Conservation (phyloP, 1,140 invertebrate genomes). For the Drosophila santomea region DNA sequence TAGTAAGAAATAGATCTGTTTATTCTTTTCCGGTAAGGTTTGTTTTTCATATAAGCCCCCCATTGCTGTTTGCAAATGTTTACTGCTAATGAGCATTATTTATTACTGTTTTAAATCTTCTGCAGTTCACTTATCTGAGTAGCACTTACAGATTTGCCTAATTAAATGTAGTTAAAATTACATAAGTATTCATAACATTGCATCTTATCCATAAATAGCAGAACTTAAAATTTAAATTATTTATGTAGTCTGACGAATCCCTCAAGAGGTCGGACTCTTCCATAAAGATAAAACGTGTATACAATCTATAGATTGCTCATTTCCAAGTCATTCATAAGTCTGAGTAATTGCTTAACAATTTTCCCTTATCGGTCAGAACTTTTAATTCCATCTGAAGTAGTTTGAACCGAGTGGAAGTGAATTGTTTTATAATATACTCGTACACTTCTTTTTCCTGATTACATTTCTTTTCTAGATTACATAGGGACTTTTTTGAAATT, state of each 20-base stretch:
- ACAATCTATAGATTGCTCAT: not conserved
- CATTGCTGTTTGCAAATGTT: slow-evolving; percentile 9
- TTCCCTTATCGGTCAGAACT: slow-evolving; percentile 20
- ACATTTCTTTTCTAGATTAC: slow-evolving; percentile 10
- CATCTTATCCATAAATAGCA: slow-evolving; percentile 36
- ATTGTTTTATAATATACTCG: slow-evolving; percentile 6
- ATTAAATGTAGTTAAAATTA: slow-evolving; percentile 1
- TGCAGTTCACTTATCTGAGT: slow-evolving; percentile 1
- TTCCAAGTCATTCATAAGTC: slow-evolving; percentile 35
- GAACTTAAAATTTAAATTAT: slow-evolving; percentile 17
- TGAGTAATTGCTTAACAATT: slow-evolving; percentile 1
- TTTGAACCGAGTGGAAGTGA: slow-evolving; percentile 12
- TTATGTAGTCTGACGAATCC: slow-evolving; percentile 27
- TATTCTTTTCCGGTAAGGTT: not conserved
- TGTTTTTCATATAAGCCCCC: not conserved
- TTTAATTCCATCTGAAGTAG: not conserved
- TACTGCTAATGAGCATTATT: slow-evolving; percentile 8
- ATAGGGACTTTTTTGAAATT: slow-evolving; percentile 11
- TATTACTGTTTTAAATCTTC: not conserved
- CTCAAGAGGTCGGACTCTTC: not conserved
- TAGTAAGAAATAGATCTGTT: slow-evolving; percentile 5
- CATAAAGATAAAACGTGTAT: slow-evolving; percentile 30
- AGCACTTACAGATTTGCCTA: not conserved
- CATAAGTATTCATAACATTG: slow-evolving; percentile 20
- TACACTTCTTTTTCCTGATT: not conserved